Evolutionary conservation across 2,888 invertebrate species (phyloP).

Genomic region (Tricholauxania praeusta): DNA sequence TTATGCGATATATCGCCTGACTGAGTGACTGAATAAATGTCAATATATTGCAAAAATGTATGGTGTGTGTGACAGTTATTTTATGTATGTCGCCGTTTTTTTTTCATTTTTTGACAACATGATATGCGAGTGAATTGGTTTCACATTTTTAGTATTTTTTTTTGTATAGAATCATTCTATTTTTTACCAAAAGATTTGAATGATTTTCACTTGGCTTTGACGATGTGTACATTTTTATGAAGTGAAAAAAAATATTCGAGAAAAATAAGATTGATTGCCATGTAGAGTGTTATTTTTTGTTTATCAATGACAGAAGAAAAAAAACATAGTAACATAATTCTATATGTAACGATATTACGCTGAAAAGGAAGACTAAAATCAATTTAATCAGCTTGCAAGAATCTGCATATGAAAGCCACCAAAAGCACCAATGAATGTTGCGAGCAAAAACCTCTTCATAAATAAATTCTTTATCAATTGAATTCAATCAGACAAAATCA

Average conservation of each 20-base stretch:
- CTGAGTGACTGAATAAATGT: slow-evolving; percentile 28
- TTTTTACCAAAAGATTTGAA: slow-evolving; percentile 42
- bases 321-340: not conserved
- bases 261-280: slow-evolving; percentile 56
- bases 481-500: not conserved
- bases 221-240: slow-evolving; percentile 61
- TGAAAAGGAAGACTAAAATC: not conserved
- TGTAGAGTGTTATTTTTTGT: slow-evolving; percentile 59
- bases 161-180: not conserved
- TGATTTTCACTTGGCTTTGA: slow-evolving; percentile 63
- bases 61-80: not conserved
- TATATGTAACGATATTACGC: not conserved
- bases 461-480: slow-evolving; percentile 14
- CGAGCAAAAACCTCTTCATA: not conserved
- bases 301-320: slow-evolving; percentile 7
- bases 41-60: slow-evolving; percentile 11
- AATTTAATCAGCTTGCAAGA: not conserved
- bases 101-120: slow-evolving; percentile 54
- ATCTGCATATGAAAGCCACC: no score
- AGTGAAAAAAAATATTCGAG: slow-evolving; percentile 25
- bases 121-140: slow-evolving; percentile 61
- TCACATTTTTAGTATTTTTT: slow-evolving; percentile 55
- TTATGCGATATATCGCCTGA: slow-evolving; percentile 29
- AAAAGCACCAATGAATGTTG: not conserved
- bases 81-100: slow-evolving; percentile 41